These are phyloP conservation scores for Platycheirus albimanus DNA, from an alignment of 2,888 invertebrate species.

Conservation along the genomic window DNA sequence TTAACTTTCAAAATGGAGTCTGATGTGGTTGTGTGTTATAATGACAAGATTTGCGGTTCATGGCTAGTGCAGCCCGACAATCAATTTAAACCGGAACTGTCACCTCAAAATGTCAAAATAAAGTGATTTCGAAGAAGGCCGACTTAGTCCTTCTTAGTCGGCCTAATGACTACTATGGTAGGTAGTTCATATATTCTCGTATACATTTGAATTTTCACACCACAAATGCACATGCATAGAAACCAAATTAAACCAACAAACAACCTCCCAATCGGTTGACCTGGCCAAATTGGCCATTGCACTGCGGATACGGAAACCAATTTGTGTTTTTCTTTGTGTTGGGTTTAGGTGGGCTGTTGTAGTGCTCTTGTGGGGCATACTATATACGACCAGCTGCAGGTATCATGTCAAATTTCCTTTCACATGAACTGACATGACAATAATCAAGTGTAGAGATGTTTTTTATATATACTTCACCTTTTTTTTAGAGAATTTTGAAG, in stretches of 20 bases:
- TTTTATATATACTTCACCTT: not conserved
- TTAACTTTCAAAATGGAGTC: conserved; percentile 24
- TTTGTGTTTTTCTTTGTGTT: conserved; percentile 31
- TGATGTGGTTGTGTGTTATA: not conserved
- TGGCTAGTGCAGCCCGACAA: too few relatives aligned
- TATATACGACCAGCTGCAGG: conserved; percentile 1
- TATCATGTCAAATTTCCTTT: conserved; percentile 35
- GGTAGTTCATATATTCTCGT: not conserved
- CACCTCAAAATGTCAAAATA: not conserved
- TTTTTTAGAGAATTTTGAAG: conserved; percentile 11
- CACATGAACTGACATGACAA: conserved; percentile 29
- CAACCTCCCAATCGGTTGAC: conserved; percentile 19
- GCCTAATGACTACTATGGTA: not conserved
- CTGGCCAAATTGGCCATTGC: conserved; percentile 32
- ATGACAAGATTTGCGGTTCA: conserved; percentile 9
- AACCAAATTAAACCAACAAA: conserved; percentile 32
- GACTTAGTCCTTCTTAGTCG: too few relatives aligned
- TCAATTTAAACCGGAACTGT: conserved; percentile 21
- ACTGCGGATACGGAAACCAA: conserved; percentile 28
- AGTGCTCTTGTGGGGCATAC: not conserved
- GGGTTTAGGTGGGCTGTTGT: not conserved
- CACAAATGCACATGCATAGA: conserved; percentile 10
- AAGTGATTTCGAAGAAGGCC: not conserved
- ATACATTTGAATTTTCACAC: not conserved
- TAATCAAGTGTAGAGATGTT: conserved; percentile 15